Percentiles rank a stretch among this genome's conserved stretches.
phyloP scores from a whole-genome alignment of 2,797 vertebrate genomes.

The Muscicapa comitata region DNA sequence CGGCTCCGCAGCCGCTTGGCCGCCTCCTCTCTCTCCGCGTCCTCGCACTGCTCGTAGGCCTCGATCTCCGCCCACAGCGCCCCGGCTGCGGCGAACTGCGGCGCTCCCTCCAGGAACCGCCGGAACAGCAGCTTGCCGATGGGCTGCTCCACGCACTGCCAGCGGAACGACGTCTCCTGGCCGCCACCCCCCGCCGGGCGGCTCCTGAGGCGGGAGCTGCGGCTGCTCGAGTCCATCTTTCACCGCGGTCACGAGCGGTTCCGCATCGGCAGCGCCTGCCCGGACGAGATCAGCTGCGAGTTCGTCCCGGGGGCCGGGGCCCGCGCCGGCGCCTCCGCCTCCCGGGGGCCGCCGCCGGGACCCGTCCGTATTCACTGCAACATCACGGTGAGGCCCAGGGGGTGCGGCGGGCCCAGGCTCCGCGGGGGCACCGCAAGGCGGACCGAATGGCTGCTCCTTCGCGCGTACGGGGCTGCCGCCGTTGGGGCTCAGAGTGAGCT shows the following conservation, averaged over 20 bases:
- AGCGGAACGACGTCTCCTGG: too few relatives aligned
- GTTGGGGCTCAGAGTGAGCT: not conserved
- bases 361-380: constrained; percentile 95
- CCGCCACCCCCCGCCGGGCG: constrained; percentile 88
- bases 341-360: constrained; percentile 73
- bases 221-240: constrained; percentile 97
- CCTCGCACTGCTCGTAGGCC: not conserved
- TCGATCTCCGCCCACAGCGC: constrained; percentile 3
- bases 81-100: not conserved
- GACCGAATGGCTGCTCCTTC: accelerated
- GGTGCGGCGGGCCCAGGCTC: not conserved
- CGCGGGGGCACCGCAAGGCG: not conserved
- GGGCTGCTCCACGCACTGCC: too few relatives aligned
- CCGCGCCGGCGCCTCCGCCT: constrained; percentile 48
- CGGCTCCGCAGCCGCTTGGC: not conserved
- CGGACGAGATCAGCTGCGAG: constrained; percentile 94
- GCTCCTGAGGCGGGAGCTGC: constrained; percentile 91
- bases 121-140: not conserved
- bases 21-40: accelerated
- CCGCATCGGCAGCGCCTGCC: constrained; percentile 93
- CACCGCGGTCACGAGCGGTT: constrained; percentile 96
- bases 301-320: constrained; percentile 87
- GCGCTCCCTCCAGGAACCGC: not conserved
- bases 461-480: not conserved
- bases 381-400: constrained; percentile 85